Percentiles rank a stretch among this genome's conserved stretches.
These are phyloP conservation scores for Pachyramphus minor DNA, from an alignment of 2,113 vertebrate species.

Conservation along the genomic window DNA sequence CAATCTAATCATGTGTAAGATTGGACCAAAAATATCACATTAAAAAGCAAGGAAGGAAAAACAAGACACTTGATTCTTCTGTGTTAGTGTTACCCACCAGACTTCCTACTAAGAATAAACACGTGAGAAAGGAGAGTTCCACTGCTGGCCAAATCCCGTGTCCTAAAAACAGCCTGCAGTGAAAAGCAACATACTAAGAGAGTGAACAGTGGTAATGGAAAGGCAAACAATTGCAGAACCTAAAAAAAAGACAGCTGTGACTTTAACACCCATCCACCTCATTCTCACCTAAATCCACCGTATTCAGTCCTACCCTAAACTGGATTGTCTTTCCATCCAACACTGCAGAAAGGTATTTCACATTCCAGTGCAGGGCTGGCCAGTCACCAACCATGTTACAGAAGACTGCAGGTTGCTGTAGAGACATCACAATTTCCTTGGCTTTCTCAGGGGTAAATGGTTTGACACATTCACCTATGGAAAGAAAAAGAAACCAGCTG, in stretches of 20 bases:
- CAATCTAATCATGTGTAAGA: not conserved
- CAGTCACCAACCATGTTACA: slow-evolving; percentile 83
- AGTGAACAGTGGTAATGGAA: not conserved
- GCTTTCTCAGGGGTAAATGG: slow-evolving; percentile 85
- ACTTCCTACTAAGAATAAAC: not conserved
- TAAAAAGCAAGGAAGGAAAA: not conserved
- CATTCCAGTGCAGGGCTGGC: slow-evolving; percentile 86
- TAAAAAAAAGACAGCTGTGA: not conserved
- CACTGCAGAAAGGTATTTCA: slow-evolving; percentile 73
- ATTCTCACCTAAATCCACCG: slow-evolving; percentile 72
- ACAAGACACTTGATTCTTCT: not conserved
- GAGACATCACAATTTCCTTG: slow-evolving; percentile 77
- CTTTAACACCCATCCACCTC: not conserved
- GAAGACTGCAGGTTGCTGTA: slow-evolving; percentile 87
- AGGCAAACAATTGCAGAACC: not conserved
- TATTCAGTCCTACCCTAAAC: slow-evolving; percentile 85
- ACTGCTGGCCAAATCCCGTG: not conserved
- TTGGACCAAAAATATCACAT: not conserved
- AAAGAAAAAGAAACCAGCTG: slow-evolving; percentile 1
- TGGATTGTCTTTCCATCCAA: slow-evolving; percentile 74
- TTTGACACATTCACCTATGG: slow-evolving; percentile 72
- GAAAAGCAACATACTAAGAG: not conserved
- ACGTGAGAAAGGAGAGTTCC: not conserved
- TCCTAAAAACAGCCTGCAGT: not conserved
- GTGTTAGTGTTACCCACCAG: not conserved